Percentiles rank a stretch among this genome's conserved stretches.
These are phyloP conservation scores for Stratiomys singularior DNA, from an alignment of 2,888 invertebrate genomes.

Conservation along the genomic window DNA sequence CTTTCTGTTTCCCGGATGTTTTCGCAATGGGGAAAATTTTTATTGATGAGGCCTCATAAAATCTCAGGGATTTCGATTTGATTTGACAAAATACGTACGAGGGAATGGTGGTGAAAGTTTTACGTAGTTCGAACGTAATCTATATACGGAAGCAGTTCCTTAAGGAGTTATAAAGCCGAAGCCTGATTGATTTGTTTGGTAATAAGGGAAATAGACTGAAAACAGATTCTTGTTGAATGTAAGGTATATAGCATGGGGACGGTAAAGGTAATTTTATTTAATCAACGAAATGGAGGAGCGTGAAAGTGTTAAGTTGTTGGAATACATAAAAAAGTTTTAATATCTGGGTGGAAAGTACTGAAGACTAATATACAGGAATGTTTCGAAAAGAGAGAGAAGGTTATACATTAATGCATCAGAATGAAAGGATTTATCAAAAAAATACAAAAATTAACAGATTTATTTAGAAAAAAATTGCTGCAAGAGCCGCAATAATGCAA, in stretches of 20 bases:
- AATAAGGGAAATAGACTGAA: slow-evolving; percentile 34
- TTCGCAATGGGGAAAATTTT: slow-evolving; percentile 45
- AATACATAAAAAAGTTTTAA: no score
- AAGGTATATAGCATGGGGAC: background rate
- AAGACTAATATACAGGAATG: no score
- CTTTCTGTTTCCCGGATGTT: slow-evolving; percentile 43
- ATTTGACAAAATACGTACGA: slow-evolving; percentile 51
- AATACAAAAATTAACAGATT: no score
- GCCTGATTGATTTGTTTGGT: slow-evolving; percentile 43
- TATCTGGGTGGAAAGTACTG: no score
- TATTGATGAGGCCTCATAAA: slow-evolving; percentile 52
- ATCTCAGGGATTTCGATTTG: slow-evolving; percentile 51
- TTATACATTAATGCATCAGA: no score
- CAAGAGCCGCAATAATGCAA: no score
- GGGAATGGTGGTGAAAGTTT: slow-evolving; percentile 22
- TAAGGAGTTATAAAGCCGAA: slow-evolving; percentile 24
- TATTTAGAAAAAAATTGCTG: no score
- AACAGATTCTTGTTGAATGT: background rate
- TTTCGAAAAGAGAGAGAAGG: no score
- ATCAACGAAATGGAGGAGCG: no score
- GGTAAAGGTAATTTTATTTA: no score
- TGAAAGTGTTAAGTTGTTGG: no score
- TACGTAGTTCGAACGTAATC: background rate
- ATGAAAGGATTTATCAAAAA: no score
- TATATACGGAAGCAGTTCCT: slow-evolving; percentile 12